phyloP scores from a whole-genome alignment of 2,888 invertebrate genomes.

The Andrena haemorrhoa region DNA sequence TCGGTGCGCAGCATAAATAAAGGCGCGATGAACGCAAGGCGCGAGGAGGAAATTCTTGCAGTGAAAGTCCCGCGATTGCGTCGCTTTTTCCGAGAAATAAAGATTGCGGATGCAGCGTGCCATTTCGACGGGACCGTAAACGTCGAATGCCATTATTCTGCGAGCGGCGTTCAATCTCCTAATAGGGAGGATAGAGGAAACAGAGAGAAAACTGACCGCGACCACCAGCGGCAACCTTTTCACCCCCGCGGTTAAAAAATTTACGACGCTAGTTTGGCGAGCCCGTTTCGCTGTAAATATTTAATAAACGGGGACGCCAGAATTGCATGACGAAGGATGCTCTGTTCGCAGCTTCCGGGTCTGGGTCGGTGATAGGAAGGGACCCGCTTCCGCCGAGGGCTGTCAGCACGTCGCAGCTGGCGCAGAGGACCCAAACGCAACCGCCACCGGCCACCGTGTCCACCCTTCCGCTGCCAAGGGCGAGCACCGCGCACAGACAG shows the following conservation, averaged over 20 bases:
- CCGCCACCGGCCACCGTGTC: constrained; percentile 82
- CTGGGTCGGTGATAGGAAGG: constrained; percentile 88
- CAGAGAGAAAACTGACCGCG: background rate
- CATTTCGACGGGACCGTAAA: constrained; percentile 37
- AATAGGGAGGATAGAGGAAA: background rate
- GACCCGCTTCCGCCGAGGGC: constrained; percentile 86
- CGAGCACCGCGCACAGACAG: constrained; percentile 69
- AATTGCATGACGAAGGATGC: constrained; percentile 11
- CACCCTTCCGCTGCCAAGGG: constrained; percentile 78
- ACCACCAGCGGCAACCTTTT: background rate
- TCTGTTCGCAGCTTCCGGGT: constrained; percentile 89
- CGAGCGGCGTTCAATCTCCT: background rate
- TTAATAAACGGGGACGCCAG: background rate
- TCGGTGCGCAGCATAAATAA: constrained; percentile 12
- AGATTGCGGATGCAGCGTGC: constrained; percentile 42
- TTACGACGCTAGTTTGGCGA: background rate
- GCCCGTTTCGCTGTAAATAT: background rate
- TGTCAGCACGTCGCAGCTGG: constrained; percentile 81
- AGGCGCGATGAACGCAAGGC: constrained; percentile 31
- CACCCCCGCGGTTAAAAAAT: background rate
- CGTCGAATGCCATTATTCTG: constrained; percentile 9
- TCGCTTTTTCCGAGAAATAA: constrained; percentile 51
- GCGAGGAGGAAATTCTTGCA: constrained; percentile 47
- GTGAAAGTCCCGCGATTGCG: constrained; percentile 53
- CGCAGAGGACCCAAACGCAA: constrained; percentile 81